These are phyloP conservation scores for Brachirus orientalis DNA, from an alignment of 2,113 vertebrate species.

Conservation along the genomic window DNA sequence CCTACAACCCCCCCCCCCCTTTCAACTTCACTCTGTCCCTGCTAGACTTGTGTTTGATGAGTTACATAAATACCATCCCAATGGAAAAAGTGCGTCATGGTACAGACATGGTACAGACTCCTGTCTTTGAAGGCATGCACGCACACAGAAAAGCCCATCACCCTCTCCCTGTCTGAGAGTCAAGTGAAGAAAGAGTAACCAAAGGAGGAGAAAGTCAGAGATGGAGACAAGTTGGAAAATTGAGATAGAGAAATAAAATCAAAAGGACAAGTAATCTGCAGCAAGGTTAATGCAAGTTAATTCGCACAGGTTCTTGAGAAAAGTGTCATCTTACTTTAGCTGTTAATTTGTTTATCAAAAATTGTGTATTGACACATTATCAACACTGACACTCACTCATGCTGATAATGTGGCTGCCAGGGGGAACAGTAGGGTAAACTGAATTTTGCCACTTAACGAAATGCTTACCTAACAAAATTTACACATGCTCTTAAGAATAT, in stretches of 20 bases:
- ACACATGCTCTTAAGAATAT: too few relatives aligned
- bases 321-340: too few relatives aligned
- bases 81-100: constrained; percentile 81
- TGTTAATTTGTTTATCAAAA: too few relatives aligned
- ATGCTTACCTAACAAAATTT: too few relatives aligned
- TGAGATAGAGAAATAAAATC: neutral
- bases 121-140: constrained; percentile 52
- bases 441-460: too few relatives aligned
- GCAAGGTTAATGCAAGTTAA: neutral
- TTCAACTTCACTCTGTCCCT: constrained; percentile 59
- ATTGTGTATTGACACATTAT: too few relatives aligned
- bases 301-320: too few relatives aligned
- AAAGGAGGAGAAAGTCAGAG: neutral
- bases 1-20: neutral
- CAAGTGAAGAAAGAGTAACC: constrained; percentile 29
- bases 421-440: too few relatives aligned
- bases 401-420: too few relatives aligned
- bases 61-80: constrained; percentile 80
- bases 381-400: too few relatives aligned
- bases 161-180: constrained; percentile 23
- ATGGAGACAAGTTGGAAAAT: constrained; percentile 8
- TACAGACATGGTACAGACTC: constrained; percentile 77
- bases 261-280: neutral
- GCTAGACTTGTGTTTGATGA: constrained; percentile 73
- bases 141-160: constrained; percentile 25